Base-by-base conservation (phyloP, 2,113 vertebrate species). In the Gnathonemus longibarbis region DNA sequence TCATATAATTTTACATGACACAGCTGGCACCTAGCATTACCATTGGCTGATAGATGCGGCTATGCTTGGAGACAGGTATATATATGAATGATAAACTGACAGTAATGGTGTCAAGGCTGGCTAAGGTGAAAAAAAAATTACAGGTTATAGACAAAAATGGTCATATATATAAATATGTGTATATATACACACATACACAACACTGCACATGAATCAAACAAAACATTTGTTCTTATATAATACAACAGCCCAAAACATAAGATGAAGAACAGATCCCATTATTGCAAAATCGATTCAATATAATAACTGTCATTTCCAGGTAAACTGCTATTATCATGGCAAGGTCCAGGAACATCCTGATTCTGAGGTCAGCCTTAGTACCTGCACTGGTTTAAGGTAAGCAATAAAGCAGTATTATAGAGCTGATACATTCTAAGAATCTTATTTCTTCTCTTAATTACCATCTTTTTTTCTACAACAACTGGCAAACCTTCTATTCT, bases 311-410 rank as follows among this genome's bases (percentile, higher is more conserved):
- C 85, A 88, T 91, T 88, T 89, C 42, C 92, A 96, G 96, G 91
- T 90, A 53, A 95, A 96, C 93, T 96, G 96, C 93, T 96, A 96
- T 92, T 96, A 96, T 93, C 96, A 96, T 15, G 96, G 96, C 3
- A 93, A 94, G 87, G 96, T 96, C 89, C 93, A 95, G 91, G 95
- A 93, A n/a, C 93, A 92, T 5, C 87, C 24, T 21, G 53, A 91
- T 89, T 96, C 96, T 0, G 95, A 95, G 3, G 95, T 96, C 92
- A 96, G 92, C 92, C 93, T 96, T 91, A 96, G 96, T 89, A 95
- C 95, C 84, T 96, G 96, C 19, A 62, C 93, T 45, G 95, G 95
- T 62, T 90, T 96, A 88, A 96, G 94, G 96, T 96, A 92, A 94
- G 95, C 92, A 90, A 89, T 58, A 92, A 91, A 84, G 66, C 50